phyloP scores from a whole-genome alignment of 2,888 invertebrate species.

The Micoletzkya japonica region DNA sequence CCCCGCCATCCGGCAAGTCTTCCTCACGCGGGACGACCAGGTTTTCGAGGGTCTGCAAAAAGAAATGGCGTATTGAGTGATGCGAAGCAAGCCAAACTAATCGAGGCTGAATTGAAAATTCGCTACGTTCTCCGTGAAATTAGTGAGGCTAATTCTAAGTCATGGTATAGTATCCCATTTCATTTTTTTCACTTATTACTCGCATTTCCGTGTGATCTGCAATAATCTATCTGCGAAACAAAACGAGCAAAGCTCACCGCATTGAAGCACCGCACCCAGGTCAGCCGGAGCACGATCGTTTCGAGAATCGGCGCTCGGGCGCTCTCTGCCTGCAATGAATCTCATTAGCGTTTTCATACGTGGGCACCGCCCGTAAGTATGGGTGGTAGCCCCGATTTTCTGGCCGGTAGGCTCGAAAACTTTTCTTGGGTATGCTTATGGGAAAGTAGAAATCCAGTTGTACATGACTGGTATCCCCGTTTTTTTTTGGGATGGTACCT shows the following conservation, averaged over 20 bases:
- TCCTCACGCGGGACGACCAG: constrained; percentile 12
- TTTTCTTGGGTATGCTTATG: too few relatives aligned
- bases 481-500: too few relatives aligned
- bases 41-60: constrained; percentile 15
- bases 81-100: not conserved
- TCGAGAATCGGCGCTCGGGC: not conserved
- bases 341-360: not conserved
- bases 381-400: too few relatives aligned
- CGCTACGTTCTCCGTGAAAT: too few relatives aligned
- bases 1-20: too few relatives aligned
- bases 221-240: not conserved
- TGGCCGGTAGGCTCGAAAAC: too few relatives aligned
- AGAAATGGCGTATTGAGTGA: not conserved
- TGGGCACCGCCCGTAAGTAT: too few relatives aligned
- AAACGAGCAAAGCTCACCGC: not conserved
- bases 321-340: not conserved
- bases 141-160: too few relatives aligned
- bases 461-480: not conserved
- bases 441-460: not conserved
- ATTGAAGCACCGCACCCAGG: constrained; percentile 13
- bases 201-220: too few relatives aligned
- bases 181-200: too few relatives aligned
- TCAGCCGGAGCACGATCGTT: constrained; percentile 5
- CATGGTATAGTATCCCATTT: too few relatives aligned
- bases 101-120: too few relatives aligned